Base-by-base conservation (phyloP, 2,888 invertebrate genomes). In the Xestia c-nigrum region DNA sequence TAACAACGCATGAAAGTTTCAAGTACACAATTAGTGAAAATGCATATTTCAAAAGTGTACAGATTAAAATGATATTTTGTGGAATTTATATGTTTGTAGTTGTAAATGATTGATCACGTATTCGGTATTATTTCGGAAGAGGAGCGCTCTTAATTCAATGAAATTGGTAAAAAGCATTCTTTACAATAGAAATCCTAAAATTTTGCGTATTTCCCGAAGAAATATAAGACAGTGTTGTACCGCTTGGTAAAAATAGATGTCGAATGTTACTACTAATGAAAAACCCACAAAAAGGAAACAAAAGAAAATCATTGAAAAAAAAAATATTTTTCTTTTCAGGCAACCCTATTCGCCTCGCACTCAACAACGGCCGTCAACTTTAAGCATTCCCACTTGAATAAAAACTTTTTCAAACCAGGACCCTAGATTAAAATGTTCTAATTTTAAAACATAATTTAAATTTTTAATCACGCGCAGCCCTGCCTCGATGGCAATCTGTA, bases 401-500 rank as follows among this genome's bases (percentile, higher is more conserved):
- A 76, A 85, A 87, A 86, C 80, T 81, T 88, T 88, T 87, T 78
- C 67, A 78, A 86, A 80, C 87, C 86, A 88, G 87, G 88, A 89
- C 87, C 88, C 88, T 87, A 90, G 88, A 89, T 90, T 89, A 86
- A 87, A 88, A 84, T 84, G 81, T 83, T 87, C 78, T 86, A 86
- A 88, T 85, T 86, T 85, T 80, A 83, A 85, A 88, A 80, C 78
- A 87, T 84, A 81, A 87, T 88, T 88, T 79, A 82, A 78, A 88
- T 91, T 90, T 89, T 90, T 88, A 89, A 91, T 92, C 90, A 89
- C 88, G 89, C 79, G 86, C 91, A 91, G 72, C 92, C 91, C 92
- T 92, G 90, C 88, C 90, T 87, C 85, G 91, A 93, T 94, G 88
- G 92, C 93, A 94, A 93, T 93, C 94, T 91, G 90, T 89, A 89